A percentile compares a stretch with the other conserved stretches of the same genome.
These are phyloP conservation scores for Scaptomyza hsui DNA, from an alignment of 1,140 invertebrate genomes.

Conservation along the genomic window DNA sequence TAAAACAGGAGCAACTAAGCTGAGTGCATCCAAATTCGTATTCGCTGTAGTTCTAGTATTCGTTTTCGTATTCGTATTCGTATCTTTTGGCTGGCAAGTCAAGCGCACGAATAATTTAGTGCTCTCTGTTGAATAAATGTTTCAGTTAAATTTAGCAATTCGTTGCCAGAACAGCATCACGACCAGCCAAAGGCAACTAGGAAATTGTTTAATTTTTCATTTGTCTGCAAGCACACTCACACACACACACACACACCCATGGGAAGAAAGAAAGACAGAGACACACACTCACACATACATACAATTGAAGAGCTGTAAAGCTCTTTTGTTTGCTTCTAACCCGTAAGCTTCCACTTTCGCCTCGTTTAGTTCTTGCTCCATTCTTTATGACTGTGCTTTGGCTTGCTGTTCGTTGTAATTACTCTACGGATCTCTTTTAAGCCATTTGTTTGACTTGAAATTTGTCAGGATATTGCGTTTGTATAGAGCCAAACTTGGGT, in stretches of 20 bases:
- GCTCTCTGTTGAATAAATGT: slow-evolving; percentile 75
- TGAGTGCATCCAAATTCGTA: slow-evolving; percentile 23
- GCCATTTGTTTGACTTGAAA: slow-evolving; percentile 78
- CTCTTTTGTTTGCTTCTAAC: slow-evolving; percentile 2
- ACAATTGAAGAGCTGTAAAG: slow-evolving; percentile 2
- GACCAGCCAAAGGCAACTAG: slow-evolving; percentile 40
- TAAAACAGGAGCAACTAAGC: slow-evolving; percentile 14
- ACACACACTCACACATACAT: slow-evolving; percentile 2
- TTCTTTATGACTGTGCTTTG: slow-evolving; percentile 23
- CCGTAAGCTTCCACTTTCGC: slow-evolving; percentile 2
- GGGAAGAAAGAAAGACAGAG: slow-evolving; percentile 13
- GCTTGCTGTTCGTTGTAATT: slow-evolving; percentile 62
- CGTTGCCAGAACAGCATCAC: slow-evolving; percentile 52
- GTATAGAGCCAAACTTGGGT: slow-evolving; percentile 26
- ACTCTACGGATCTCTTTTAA: slow-evolving; percentile 67
- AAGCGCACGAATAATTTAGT: slow-evolving; percentile 70
- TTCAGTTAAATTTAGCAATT: slow-evolving; percentile 80
- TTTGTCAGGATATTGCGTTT: slow-evolving; percentile 64
- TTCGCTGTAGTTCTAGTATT: slow-evolving; percentile 4
- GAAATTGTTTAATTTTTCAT: slow-evolving; percentile 83
- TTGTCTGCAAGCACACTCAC: slow-evolving; percentile 39
- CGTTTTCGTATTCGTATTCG: slow-evolving; percentile 16
- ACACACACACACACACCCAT: slow-evolving; percentile 15
- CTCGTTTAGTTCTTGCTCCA: slow-evolving; percentile 27
- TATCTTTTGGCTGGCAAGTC: slow-evolving; percentile 36